phyloP scores from a whole-genome alignment of 2,797 vertebrate genomes.

The Betta splendens region DNA sequence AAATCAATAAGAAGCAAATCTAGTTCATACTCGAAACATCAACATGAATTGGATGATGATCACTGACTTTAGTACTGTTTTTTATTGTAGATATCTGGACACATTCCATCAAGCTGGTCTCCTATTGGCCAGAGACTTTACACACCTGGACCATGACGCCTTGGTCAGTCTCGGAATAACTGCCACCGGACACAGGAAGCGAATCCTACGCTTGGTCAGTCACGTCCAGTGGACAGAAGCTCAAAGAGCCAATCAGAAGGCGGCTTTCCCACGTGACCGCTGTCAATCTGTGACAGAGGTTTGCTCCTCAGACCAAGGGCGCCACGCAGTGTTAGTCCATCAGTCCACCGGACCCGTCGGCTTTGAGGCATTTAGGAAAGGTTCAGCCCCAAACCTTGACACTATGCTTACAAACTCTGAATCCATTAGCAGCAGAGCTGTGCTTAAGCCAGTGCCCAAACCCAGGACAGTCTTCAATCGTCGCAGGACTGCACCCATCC shows the following conservation, averaged over 20 bases:
- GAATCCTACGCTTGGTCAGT: conserved; percentile 87
- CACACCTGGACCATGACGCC: conserved; percentile 81
- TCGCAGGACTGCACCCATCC: conserved; percentile 54
- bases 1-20: too few species aligned
- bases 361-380: conserved; percentile 63
- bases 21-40: too few species aligned
- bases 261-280: conserved; percentile 52
- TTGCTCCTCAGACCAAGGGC: conserved; percentile 26
- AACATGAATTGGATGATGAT: too few species aligned
- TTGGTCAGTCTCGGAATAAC: conserved; percentile 88
- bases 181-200: conserved; percentile 94
- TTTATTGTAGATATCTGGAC: conserved; percentile 80
- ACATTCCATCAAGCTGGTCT: conserved; percentile 86
- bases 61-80: too few species aligned
- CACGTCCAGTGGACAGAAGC: conserved; percentile 63
- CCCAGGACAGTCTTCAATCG: conserved; percentile 91
- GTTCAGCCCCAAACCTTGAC: conserved; percentile 57
- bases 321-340: not conserved
- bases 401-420: conserved; percentile 56
- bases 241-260: conserved; percentile 47
- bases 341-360: not conserved
- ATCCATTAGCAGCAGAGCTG: not conserved
- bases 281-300: conserved; percentile 70
- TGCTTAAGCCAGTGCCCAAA: conserved; percentile 88
- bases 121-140: conserved; percentile 80